Conservation (phyloP, 1,140 invertebrate species). For the Rhopalosiphum maidis region DNA sequence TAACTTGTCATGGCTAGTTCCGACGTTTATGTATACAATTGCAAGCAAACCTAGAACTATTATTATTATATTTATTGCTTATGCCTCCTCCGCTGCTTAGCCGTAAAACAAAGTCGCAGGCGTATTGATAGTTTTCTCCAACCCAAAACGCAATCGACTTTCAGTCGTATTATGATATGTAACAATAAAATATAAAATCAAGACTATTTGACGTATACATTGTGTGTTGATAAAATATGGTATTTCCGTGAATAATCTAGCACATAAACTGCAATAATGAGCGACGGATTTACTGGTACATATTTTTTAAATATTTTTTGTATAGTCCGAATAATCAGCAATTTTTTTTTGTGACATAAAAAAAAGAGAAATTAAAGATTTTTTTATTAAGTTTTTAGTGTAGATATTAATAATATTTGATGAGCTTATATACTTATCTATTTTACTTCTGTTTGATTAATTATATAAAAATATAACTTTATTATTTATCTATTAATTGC, state of each 20-base stretch:
- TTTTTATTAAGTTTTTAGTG: too few species aligned
- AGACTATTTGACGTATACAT: not conserved
- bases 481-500: too few species aligned
- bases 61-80: not conserved
- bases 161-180: not conserved
- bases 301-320: too few species aligned
- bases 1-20: slow-evolving; percentile 41
- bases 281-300: not conserved
- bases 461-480: too few species aligned
- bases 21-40: slow-evolving; percentile 20
- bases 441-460: too few species aligned
- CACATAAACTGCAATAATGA: too few species aligned
- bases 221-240: not conserved
- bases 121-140: not conserved
- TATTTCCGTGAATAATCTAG: not conserved
- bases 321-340: too few species aligned
- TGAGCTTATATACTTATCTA: too few species aligned
- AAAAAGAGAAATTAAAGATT: too few species aligned
- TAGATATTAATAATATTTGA: too few species aligned
- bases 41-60: not conserved
- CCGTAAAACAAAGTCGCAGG: not conserved
- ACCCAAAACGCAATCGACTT: not conserved
- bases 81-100: not conserved
- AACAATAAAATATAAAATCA: not conserved
- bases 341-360: too few species aligned